A percentile compares a stretch with the other conserved stretches of the same genome.
Conservation (phyloP, 2,113 vertebrate species). For the Xiphophorus couchianus region DNA sequence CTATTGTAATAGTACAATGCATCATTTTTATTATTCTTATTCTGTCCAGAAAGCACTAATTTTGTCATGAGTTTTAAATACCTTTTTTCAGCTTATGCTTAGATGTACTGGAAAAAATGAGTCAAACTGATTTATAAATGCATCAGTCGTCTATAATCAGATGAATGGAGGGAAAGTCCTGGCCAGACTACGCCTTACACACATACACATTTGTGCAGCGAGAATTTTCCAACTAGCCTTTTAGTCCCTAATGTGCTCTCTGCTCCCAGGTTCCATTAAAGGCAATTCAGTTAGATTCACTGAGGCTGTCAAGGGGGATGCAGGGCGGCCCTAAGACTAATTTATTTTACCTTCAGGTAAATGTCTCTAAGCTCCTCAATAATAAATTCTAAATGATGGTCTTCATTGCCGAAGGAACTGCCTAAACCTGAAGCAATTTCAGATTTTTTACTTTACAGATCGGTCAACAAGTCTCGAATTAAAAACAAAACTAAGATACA, state of each 20-base stretch:
- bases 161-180: conserved; percentile 25
- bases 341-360: conserved; percentile 37
- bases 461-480: background rate
- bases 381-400: conserved; percentile 34
- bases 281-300: conserved; percentile 59
- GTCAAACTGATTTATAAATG: conserved; percentile 2
- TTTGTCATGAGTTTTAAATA: too few species aligned
- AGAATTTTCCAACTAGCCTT: conserved; percentile 42
- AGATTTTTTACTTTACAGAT: background rate
- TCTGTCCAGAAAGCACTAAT: background rate
- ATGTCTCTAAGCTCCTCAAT: conserved; percentile 15
- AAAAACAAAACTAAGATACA: background rate
- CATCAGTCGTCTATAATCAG: conserved; percentile 10
- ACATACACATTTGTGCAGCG: conserved; percentile 8
- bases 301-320: conserved; percentile 23
- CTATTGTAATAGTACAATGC: background rate
- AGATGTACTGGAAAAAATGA: background rate
- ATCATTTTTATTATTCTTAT: background rate
- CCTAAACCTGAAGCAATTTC: background rate
- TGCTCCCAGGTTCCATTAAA: conserved; percentile 51
- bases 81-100: background rate
- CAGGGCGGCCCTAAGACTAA: conserved; percentile 15
- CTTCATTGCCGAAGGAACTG: conserved; percentile 9
- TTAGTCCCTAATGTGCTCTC: conserved; percentile 49
- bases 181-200: background rate